Percentiles rank a stretch among this genome's conserved stretches.
Evolutionary conservation across 2,113 vertebrate genomes (phyloP).

Genomic region (Pristiophorus japonicus): DNA sequence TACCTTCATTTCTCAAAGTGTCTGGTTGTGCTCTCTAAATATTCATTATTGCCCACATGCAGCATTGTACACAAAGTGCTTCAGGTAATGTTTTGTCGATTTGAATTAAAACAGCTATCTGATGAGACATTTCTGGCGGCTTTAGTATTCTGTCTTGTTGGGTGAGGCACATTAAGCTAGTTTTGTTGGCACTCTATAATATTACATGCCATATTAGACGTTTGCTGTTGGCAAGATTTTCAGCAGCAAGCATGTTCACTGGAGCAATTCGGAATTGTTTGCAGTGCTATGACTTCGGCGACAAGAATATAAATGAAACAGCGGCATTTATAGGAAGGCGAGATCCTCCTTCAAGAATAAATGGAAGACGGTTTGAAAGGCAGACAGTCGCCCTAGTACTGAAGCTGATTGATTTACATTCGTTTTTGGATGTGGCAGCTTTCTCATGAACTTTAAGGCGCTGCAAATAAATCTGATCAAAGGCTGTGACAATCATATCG

Average conservation of each 20-base stretch:
- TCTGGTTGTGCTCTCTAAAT: not conserved
- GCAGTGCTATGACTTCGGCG: not conserved
- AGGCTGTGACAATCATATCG: constrained; percentile 7
- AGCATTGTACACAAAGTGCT: constrained; percentile 9
- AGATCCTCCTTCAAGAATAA: not conserved
- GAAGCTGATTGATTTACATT: constrained; percentile 4
- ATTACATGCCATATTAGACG: constrained; percentile 24
- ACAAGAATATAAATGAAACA: constrained; percentile 12
- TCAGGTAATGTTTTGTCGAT: not conserved
- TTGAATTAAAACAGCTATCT: not conserved
- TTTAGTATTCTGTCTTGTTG: not conserved
- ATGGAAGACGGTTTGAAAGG: not conserved
- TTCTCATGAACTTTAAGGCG: constrained; percentile 26
- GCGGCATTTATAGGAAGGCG: not conserved
- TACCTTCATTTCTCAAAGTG: not conserved
- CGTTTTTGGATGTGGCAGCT: not conserved
- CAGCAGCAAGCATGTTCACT: not conserved
- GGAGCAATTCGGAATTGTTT: constrained; percentile 15
- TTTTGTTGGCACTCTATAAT: constrained; percentile 8
- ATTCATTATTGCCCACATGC: not conserved
- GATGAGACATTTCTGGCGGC: not conserved
- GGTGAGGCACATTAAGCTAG: constrained; percentile 10
- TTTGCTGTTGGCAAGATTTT: constrained; percentile 10
- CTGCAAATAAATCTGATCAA: constrained; percentile 32
- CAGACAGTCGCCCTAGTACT: not conserved